Evolutionary conservation across 2,888 invertebrate species (phyloP).

Genomic region (Alcis repandata): DNA sequence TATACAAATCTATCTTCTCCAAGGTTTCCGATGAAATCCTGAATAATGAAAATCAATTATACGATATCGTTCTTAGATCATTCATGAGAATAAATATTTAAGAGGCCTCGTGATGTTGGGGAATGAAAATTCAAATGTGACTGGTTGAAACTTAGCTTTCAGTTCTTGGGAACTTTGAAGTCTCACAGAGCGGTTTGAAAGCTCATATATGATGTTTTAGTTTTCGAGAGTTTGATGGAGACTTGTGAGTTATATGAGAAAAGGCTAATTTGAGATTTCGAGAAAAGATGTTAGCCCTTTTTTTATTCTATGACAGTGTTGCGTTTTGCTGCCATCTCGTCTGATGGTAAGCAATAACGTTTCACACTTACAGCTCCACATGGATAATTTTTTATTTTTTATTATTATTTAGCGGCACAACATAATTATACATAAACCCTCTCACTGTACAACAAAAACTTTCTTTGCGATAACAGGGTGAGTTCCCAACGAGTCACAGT

Average conservation of each 20-base stretch:
- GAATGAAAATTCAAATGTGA: constrained; percentile 28
- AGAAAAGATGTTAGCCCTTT: no score
- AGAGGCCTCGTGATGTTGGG: constrained; percentile 24
- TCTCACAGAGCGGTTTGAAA: background rate
- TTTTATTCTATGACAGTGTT: no score
- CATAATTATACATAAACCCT: no score
- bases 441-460: no score
- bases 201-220: background rate
- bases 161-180: constrained; percentile 1
- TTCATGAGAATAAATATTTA: constrained; percentile 42
- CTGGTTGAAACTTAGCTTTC: constrained; percentile 18
- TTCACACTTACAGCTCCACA: no score
- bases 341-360: no score
- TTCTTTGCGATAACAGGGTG: no score
- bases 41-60: constrained; percentile 45
- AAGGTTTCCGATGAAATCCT: constrained; percentile 32
- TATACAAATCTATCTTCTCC: constrained; percentile 21
- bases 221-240: background rate
- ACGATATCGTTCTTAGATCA: constrained; percentile 36
- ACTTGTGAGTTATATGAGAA: background rate
- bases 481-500: no score
- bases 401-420: no score
- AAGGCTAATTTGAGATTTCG: no score
- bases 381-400: no score
- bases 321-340: no score